Conservation (phyloP, 1,140 invertebrate species). For the Reticulitermes speratus region DNA sequence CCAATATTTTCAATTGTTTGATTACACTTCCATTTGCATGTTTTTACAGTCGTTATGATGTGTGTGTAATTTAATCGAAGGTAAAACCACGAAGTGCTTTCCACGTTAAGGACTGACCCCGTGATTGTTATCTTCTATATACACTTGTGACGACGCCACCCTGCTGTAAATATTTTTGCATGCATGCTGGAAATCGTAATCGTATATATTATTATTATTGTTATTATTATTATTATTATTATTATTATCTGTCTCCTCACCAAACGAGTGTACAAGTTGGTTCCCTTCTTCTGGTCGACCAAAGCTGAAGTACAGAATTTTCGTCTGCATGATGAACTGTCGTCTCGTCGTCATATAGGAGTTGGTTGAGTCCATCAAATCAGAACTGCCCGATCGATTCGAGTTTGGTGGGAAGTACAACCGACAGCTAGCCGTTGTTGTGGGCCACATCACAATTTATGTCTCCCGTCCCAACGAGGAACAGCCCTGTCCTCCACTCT, state of each 20-base stretch:
- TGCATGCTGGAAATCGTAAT: constrained; percentile 15
- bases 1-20: not conserved
- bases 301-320: not conserved
- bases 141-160: not conserved
- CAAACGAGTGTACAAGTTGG: not conserved
- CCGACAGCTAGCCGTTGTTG: constrained; percentile 64
- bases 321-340: not conserved
- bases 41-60: constrained; percentile 1
- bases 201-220: not conserved
- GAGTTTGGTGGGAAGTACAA: constrained; percentile 36
- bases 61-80: not conserved
- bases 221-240: not conserved
- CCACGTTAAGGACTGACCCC: not conserved
- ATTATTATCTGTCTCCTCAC: not conserved
- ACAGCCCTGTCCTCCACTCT: constrained; percentile 13
- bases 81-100: not conserved
- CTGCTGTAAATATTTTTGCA: not conserved
- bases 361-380: not conserved
- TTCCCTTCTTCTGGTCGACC: not conserved
- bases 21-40: not conserved
- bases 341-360: not conserved
- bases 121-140: not conserved
- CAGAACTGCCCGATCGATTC: constrained; percentile 14
- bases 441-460: constrained; percentile 50
- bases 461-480: constrained; percentile 24